A percentile compares a stretch with the other conserved stretches of the same genome.
Conservation (phyloP, 2,797 vertebrate species). For the Choloepus didactylus region DNA sequence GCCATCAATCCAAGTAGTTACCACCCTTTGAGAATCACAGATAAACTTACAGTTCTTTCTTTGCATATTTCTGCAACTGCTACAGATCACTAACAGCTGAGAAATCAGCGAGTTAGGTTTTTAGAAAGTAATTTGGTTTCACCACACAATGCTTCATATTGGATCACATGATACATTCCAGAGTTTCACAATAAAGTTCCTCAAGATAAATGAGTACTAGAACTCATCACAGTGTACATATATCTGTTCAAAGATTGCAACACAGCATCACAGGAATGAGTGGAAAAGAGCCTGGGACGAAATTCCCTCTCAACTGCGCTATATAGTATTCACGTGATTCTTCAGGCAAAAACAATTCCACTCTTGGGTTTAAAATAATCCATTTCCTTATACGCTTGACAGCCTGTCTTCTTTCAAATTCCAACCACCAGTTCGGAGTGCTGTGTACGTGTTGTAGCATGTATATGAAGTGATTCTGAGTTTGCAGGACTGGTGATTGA, state of each 20-base stretch:
- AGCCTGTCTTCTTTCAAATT: slow-evolving; percentile 41
- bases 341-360: slow-evolving; percentile 25
- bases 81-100: not conserved
- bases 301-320: not conserved
- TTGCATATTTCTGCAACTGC: not conserved
- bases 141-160: not conserved
- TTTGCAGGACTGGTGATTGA: accelerated
- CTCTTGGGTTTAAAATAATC: not conserved
- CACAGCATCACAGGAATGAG: not conserved
- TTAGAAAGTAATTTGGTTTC: slow-evolving; percentile 23
- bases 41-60: not conserved
- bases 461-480: accelerated
- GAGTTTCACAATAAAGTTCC: not conserved
- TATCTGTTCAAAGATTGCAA: not conserved
- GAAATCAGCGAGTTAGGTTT: not conserved
- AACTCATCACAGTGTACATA: not conserved
- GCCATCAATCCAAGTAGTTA: not conserved
- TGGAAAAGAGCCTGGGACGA: slow-evolving; percentile 50
- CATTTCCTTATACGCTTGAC: not conserved
- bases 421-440: not conserved
- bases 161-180: not conserved
- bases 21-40: not conserved
- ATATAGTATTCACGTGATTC: not conserved
- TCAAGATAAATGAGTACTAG: not conserved
- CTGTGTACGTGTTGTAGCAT: accelerated